Evolutionary conservation across 2,113 vertebrate genomes (phyloP), one percentile per base, ranked within the genome.

Genomic region (Ivindomyrus marchei): DNA sequence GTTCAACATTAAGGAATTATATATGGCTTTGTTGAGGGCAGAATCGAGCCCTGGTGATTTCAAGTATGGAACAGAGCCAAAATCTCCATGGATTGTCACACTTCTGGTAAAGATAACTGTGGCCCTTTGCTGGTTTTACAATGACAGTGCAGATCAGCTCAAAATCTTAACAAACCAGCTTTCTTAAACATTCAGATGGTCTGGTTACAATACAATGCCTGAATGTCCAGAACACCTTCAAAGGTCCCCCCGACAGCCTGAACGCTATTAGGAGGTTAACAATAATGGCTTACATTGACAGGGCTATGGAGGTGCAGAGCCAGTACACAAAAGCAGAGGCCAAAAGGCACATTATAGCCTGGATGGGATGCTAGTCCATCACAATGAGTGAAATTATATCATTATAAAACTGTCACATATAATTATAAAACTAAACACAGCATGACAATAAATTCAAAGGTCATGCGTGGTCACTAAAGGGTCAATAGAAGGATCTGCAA

Each of bases 301-400:
- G 36, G 36, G 5, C 74, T 80, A 19, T 19, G 74, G 74, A 36
- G 11, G 17, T 42, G 31, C 74, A 80, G 36, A 36, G 36, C 36
- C 36, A 80, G 36, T 19, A 80, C 15, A 80, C 74, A 80, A 42
- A 80, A 80, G 74, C 36, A 80, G 36, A 80, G 74, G 74, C 31
- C 74, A 80, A 36, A 36, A 80, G 62, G 74, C 74, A 42, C 13
- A 7, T 36, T 80, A 42, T 42, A 42, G 74, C 36, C 31, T 17
- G 36, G 13, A 80, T 80, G 74, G 36, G 31, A 80, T 80, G 74
- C 74, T 4, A 39, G 36, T 80, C 74, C 74, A 80, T 80, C 74
- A 80, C 36, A 47, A 86, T 49, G 46, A 86, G 47, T 86, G 84
- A 86, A 85, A 85, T 85, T 85, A 85, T 85, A 85, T 85, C 83